Evolutionary conservation across 2,113 vertebrate species (phyloP), one percentile per base, ranked within the genome.

Genomic region (Clinocottus analis): DNA sequence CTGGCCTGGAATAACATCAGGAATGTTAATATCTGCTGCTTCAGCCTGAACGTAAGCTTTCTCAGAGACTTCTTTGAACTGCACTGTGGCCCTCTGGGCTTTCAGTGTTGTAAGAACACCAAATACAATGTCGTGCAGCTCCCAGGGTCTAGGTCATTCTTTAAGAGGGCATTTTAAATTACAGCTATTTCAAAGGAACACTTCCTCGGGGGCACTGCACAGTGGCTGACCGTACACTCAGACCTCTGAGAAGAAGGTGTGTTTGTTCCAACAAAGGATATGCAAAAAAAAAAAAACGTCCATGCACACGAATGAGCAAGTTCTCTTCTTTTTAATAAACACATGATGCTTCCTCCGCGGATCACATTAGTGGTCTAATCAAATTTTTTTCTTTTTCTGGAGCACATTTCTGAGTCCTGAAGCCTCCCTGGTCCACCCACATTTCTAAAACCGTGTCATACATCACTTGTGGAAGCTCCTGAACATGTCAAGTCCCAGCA

Each of bases 21-120:
- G 60, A 76, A 84, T 84, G 58, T 58, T 79, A 87, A 90, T 81
- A 71, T 85, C 59, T 78, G 37, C 69, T 55, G 49, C 77, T 64
- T 74, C 67, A 73, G 53, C 62, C 39, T 56, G 51, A 86, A 78
- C 17, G 41, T 59, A 16, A 9, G 64, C 64, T 67, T 60, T 83
- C 68, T 72, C 43, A 41, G 51, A 35, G 75, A 84, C 60, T 47
- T 77, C 59, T 88, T 82, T 69, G 67, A 88, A 80, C 75, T 74
- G 59, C 35, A 39, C 23, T 13, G 3, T 43, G 53, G 55, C 77
- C 75, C 69, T 66, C 10, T 0, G 51, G 80, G 83, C 58, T 58
- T 74, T 80, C 45, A 71, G 49, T 62, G 66, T 67, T 65, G 76
- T 84, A 75, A 78, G 70, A 86, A 67, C 77, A 85, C 25, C 59